Percentiles rank a stretch among this genome's conserved stretches.
phyloP scores from a whole-genome alignment of 1,140 invertebrate genomes.

The Drosophila navojoa region DNA sequence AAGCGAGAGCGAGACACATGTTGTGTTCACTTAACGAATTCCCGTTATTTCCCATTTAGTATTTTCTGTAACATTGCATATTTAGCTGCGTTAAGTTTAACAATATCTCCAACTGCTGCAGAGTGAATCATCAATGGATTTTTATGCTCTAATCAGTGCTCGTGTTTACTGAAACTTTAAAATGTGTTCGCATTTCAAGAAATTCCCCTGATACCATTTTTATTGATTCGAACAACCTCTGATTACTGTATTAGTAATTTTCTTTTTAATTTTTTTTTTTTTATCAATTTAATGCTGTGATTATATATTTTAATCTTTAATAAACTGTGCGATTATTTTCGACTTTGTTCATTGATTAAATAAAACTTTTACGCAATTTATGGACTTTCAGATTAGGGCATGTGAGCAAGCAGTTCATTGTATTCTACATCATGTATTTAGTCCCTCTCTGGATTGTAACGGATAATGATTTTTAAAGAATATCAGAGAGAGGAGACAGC shows the following conservation, averaged over 20 bases:
- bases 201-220: background rate
- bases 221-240: background rate
- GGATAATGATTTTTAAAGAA: no score
- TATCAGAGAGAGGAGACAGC: no score
- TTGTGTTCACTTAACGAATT: slow-evolving; percentile 1
- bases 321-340: background rate
- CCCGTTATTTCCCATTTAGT: background rate
- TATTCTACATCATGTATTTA: no score
- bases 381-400: no score
- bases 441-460: no score
- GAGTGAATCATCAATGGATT: slow-evolving; percentile 38
- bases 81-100: background rate
- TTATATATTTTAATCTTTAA: background rate
- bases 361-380: no score
- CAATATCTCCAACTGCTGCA: background rate
- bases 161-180: background rate
- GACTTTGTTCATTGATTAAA: background rate
- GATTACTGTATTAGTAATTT: background rate
- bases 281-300: background rate
- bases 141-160: no score
- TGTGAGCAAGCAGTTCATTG: no score
- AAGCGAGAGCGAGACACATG: background rate
- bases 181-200: background rate
- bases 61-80: slow-evolving; percentile 8
- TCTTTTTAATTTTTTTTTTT: background rate